phyloP scores from a whole-genome alignment of 2,797 vertebrate species.

The Bryconaethiops microstoma region DNA sequence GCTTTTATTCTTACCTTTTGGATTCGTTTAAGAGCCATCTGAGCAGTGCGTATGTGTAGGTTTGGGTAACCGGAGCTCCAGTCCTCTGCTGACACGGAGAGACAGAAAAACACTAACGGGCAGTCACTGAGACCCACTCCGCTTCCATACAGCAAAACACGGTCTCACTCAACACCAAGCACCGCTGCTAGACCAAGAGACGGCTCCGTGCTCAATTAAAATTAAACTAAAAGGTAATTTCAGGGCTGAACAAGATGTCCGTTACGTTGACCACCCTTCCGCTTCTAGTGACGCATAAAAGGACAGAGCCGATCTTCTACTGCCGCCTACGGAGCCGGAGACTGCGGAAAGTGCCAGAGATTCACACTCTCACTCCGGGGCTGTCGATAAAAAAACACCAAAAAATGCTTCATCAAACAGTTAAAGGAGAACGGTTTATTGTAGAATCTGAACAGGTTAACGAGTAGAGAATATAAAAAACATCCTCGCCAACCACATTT shows the following conservation, averaged over 20 bases:
- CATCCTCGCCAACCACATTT: too few species aligned
- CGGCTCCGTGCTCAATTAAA: background rate
- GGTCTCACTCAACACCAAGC: slow-evolving; percentile 52
- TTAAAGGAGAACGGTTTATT: background rate
- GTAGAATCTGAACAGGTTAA: background rate
- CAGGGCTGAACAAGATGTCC: slow-evolving; percentile 14
- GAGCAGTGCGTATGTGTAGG: slow-evolving; percentile 58
- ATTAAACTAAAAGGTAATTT: background rate
- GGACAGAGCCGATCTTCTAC: background rate
- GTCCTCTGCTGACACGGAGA: background rate
- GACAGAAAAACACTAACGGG: background rate
- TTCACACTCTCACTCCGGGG: background rate
- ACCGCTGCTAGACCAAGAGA: background rate
- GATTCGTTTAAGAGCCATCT: slow-evolving; percentile 84
- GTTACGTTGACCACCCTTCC: slow-evolving; percentile 22
- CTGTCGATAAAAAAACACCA: too few species aligned
- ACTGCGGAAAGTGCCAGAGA: background rate
- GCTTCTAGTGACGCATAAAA: slow-evolving; percentile 44
- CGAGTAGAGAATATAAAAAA: too few species aligned
- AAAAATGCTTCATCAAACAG: background rate
- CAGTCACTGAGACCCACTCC: background rate
- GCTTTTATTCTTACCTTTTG: slow-evolving; percentile 73
- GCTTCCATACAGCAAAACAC: slow-evolving; percentile 3
- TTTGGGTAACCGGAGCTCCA: slow-evolving; percentile 29
- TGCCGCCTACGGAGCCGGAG: slow-evolving; percentile 28